phyloP scores from a whole-genome alignment of 2,797 vertebrate genomes.

The Kryptolebias ocellatus region DNA sequence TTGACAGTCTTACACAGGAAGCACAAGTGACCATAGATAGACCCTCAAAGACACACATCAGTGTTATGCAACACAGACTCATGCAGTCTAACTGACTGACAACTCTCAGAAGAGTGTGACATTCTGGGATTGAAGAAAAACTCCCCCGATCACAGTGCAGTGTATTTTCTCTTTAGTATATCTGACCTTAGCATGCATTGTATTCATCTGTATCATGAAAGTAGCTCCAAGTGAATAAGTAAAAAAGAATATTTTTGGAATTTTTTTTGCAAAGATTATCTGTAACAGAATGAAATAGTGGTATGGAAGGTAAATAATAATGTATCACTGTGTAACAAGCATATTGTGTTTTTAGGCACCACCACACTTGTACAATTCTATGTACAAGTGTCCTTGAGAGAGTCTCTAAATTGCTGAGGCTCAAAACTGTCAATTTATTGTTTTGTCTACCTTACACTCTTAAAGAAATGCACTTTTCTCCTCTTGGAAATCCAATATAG shows the following conservation, averaged over 20 bases:
- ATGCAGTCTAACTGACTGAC: conserved; percentile 60
- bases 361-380: too few relatives aligned
- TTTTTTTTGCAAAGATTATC: conserved; percentile 5
- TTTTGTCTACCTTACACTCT: too few relatives aligned
- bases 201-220: conserved; percentile 39
- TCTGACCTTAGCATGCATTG: conserved; percentile 54
- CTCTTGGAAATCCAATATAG: too few relatives aligned
- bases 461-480: too few relatives aligned
- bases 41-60: conserved; percentile 26
- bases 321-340: neutral
- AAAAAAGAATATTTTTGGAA: conserved; percentile 27
- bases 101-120: conserved; percentile 51
- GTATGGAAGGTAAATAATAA: conserved; percentile 3
- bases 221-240: conserved; percentile 26
- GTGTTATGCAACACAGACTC: conserved; percentile 31
- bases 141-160: conserved; percentile 56
- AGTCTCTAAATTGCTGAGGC: too few relatives aligned
- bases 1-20: conserved; percentile 41
- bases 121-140: conserved; percentile 55
- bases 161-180: conserved; percentile 64
- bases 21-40: conserved; percentile 41
- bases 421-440: too few relatives aligned
- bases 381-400: too few relatives aligned
- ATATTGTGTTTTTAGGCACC: neutral
- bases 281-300: neutral